phyloP scores from a whole-genome alignment of 2,113 vertebrate genomes.

The Leuciscus idus region DNA sequence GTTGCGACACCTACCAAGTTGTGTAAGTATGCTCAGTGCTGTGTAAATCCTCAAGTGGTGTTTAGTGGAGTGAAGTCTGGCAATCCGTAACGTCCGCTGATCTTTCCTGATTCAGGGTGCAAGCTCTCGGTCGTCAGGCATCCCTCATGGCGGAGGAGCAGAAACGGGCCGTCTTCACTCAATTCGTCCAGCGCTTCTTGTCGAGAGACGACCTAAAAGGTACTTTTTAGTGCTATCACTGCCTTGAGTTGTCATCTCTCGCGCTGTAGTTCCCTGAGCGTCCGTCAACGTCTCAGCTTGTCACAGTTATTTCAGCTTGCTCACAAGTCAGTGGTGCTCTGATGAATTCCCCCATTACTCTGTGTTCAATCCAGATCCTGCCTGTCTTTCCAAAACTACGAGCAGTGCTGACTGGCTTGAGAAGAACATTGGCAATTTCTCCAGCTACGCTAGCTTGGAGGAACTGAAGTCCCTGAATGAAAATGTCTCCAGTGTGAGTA shows the following conservation, averaged over 20 bases:
- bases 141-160: accelerated
- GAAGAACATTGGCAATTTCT: constrained; percentile 60
- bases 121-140: accelerated
- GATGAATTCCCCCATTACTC: background rate
- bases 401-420: constrained; percentile 53
- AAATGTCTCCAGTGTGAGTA: constrained; percentile 64
- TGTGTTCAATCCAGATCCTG: constrained; percentile 56
- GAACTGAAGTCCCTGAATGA: constrained; percentile 60
- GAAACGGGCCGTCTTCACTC: too few relatives aligned
- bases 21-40: too few relatives aligned
- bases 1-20: constrained; percentile 44
- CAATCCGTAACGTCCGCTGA: too few relatives aligned
- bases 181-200: constrained; percentile 52
- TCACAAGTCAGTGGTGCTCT: background rate
- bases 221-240: constrained; percentile 17
- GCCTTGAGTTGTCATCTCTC: too few relatives aligned
- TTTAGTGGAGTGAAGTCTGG: too few relatives aligned
- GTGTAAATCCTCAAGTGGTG: too few relatives aligned
- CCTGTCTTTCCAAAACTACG: constrained; percentile 48
- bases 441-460: constrained; percentile 43
- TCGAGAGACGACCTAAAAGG: constrained; percentile 57
- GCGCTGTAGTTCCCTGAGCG: too few relatives aligned
- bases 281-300: background rate
- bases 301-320: background rate
- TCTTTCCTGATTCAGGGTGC: too few relatives aligned